Base-by-base conservation (phyloP, 2,113 vertebrate species). In the Pelodiscus sinensis region DNA sequence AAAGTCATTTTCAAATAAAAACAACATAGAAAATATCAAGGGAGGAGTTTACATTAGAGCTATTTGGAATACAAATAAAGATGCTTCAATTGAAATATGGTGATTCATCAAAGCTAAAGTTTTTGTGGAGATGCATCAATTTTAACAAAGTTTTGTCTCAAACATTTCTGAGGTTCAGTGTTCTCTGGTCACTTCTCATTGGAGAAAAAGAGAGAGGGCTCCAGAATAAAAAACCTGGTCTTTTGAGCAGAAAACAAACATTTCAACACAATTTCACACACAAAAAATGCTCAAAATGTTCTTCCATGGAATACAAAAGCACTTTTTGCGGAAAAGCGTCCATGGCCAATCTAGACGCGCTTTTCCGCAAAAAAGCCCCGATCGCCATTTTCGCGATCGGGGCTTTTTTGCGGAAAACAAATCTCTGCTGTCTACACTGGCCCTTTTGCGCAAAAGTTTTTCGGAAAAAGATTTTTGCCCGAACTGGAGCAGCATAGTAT, bases 11-110 rank as follows among this genome's bases (percentile, higher is more conserved):
- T 54, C 35, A 81, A 8, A 93, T 52, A 87, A 90, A 96, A 84
- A 79, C 79, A 91, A 58, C 6, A 84, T 1, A 77, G 8, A 31
- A 84, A 4, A 19, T 71, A 16, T 52, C n/a, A 27, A 79, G 71
- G 6, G 86, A 38, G 35, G 35, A 22, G 9, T 73, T 38, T 38
- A 73, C 35, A 73, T 73, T 11, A 22, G 35, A 86, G 13, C 2
- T 90, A 6, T 2, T 8, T 84, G 77, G 92, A 92, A 84, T 94
- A 31, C 89, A 16, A 7, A 6, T 79, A 96, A 94, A 88, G 22
- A 3, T 0, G 38, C 54, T 94, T 94, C 90, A 85, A 0, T n/a
- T 54, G 15, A 86, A 89, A 90, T 84, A 73, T 71, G 24, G 24
- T 35, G 27, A 80, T 90, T 77, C 51, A 87, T 85, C 60, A 2